Percentiles rank a stretch among this genome's conserved stretches.
Evolutionary conservation across 2,113 vertebrate genomes (phyloP).

Genomic region (Perca flavescens): DNA sequence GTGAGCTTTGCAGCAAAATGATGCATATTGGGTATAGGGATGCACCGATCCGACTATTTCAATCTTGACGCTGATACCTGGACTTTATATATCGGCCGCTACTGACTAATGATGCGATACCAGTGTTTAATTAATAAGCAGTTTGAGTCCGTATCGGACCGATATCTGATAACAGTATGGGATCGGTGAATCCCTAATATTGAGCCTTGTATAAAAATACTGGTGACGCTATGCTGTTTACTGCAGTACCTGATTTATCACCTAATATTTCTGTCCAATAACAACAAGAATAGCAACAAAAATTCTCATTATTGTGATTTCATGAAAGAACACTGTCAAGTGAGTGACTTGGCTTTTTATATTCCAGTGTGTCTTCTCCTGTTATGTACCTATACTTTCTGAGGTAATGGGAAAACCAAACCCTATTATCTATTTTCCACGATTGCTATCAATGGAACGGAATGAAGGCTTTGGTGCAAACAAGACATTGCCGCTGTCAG

Average conservation of each 20-base stretch:
- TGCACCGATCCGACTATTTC: too few relatives aligned
- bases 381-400: conserved; percentile 37
- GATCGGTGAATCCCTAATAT: too few relatives aligned
- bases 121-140: too few relatives aligned
- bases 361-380: background rate
- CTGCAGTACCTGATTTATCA: background rate
- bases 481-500: conserved; percentile 44
- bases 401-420: conserved; percentile 58
- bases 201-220: conserved; percentile 1
- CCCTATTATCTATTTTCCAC: conserved; percentile 52
- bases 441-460: conserved; percentile 66
- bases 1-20: conserved; percentile 32
- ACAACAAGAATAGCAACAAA: background rate
- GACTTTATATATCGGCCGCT: too few relatives aligned
- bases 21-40: conserved; percentile 32
- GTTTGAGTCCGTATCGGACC: too few relatives aligned
- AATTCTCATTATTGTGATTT: background rate
- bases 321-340: background rate
- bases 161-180: too few relatives aligned
- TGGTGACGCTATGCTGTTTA: background rate
- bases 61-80: too few relatives aligned
- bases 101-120: too few relatives aligned
- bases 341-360: background rate
- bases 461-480: conserved; percentile 58
- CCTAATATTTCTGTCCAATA: background rate